Evolutionary conservation across 1,140 invertebrate species (phyloP).

Genomic region (Camponotus pennsylvanicus): DNA sequence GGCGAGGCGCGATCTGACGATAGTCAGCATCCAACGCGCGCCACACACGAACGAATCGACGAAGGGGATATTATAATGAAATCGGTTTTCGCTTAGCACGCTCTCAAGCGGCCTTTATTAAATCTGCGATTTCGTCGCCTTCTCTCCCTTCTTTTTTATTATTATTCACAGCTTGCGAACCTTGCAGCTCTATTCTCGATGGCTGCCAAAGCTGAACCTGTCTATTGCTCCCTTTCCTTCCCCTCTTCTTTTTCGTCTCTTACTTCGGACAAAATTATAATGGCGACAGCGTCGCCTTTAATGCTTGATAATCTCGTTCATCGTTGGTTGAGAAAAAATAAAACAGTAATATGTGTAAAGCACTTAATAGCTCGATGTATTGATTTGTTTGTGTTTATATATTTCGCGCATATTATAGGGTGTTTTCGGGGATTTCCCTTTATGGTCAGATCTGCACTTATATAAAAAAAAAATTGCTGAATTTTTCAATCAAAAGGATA

Average conservation of each 20-base stretch:
- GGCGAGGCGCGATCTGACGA: constrained; percentile 55
- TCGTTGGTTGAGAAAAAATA: constrained; percentile 47
- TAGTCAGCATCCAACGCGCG: constrained; percentile 65
- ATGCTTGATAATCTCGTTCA: constrained; percentile 33
- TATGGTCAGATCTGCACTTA: too few species aligned
- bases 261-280: constrained; percentile 34
- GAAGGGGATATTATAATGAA: constrained; percentile 79
- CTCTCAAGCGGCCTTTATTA: constrained; percentile 81
- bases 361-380: constrained; percentile 43
- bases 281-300: constrained; percentile 7
- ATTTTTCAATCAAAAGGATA: too few species aligned
- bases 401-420: neutral
- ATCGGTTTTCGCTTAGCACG: constrained; percentile 83
- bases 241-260: neutral
- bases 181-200: constrained; percentile 44
- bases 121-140: constrained; percentile 79
- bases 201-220: constrained; percentile 27
- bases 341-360: constrained; percentile 47
- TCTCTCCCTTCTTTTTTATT: constrained; percentile 47
- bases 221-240: constrained; percentile 22
- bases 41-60: constrained; percentile 66
- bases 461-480: too few species aligned
- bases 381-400: constrained; percentile 18
- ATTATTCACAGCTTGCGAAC: constrained; percentile 53
- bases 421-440: too few species aligned